Base-by-base conservation (phyloP, 2,888 invertebrate species). In the Dicyrtoma fusca region DNA sequence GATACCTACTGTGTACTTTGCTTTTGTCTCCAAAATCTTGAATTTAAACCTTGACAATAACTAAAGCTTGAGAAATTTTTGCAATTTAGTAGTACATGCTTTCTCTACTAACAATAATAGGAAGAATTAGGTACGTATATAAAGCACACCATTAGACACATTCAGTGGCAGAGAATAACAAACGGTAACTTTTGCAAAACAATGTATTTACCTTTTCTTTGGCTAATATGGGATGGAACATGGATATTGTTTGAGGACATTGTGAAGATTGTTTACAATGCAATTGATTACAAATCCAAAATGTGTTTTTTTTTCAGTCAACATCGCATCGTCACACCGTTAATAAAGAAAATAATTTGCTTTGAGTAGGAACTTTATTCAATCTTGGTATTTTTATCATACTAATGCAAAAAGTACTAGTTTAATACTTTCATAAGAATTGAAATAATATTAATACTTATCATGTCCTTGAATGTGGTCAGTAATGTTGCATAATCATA, bases 241-340 rank as follows among this genome's bases (percentile, higher is more conserved):
- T 8, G 34, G 34, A 34, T 8, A 5, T 34, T 34, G 34, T 34
- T 3, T 34, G 34, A 34, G 8, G 8, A 3, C 49, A 49, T 17
- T 49, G 49, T 14, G 49, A 4, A 49, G 51, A n/a, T 21, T 64
- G 17, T 21, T 25, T 23, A 61, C 19, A 23, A 8, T 64, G 62
- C 62, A 63, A 57, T 34, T 34, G 8, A 34, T 34, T 34, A 34
- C 34, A 34, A 34, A 34, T 34, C 34, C 34, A 8, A 34, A 34
- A 34, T 8, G 34, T 34, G 57, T 71, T 42, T 53, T 11, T 26
- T 62, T 71, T 64, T 53, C 71, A 64, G 71, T 65, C 34, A 34
- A 34, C 34, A 8, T 34, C 34, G 8, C 34, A 34, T 34, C 34
- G 34, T 34, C 34, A 34, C 34, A 34, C 8, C 57, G 63, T 65